These are phyloP conservation scores for Anas platyrhynchos DNA, from an alignment of 2,113 vertebrate species.

Conservation along the genomic window DNA sequence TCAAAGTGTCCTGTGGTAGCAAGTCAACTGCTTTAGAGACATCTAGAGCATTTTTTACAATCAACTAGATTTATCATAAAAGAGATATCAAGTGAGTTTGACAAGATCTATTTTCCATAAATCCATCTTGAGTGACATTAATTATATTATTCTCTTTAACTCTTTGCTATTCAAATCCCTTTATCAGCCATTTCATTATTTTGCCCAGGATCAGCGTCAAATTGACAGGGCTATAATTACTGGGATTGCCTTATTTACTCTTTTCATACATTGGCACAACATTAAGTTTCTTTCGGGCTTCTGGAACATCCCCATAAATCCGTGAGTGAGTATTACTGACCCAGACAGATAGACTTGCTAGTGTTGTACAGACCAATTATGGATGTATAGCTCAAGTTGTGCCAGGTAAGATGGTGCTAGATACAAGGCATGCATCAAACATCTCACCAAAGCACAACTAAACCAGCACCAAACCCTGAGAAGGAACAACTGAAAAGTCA, in stretches of 20 bases:
- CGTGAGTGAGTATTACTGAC: background rate
- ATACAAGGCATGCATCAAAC: background rate
- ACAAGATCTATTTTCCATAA: conserved; percentile 38
- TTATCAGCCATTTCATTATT: conserved; percentile 29
- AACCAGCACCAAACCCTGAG: background rate
- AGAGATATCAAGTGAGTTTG: conserved; percentile 11
- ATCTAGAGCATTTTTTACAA: conserved; percentile 17
- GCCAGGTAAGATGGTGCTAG: background rate
- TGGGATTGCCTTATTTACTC: background rate
- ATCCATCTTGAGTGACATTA: conserved; percentile 16
- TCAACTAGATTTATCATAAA: conserved; percentile 35
- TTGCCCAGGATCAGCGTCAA: background rate
- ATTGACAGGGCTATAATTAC: conserved; percentile 26
- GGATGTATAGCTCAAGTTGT: background rate
- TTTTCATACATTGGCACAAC: background rate
- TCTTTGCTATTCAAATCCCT: conserved; percentile 41
- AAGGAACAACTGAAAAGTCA: background rate
- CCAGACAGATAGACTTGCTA: background rate
- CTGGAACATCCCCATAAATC: background rate
- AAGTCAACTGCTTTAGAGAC: background rate
- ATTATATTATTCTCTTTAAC: conserved; percentile 53
- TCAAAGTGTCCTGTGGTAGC: background rate
- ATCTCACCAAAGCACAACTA: background rate
- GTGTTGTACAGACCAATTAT: background rate
- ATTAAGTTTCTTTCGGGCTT: background rate